Evolutionary conservation across 2,797 vertebrate species (phyloP).

Genomic region (Carapus acus): DNA sequence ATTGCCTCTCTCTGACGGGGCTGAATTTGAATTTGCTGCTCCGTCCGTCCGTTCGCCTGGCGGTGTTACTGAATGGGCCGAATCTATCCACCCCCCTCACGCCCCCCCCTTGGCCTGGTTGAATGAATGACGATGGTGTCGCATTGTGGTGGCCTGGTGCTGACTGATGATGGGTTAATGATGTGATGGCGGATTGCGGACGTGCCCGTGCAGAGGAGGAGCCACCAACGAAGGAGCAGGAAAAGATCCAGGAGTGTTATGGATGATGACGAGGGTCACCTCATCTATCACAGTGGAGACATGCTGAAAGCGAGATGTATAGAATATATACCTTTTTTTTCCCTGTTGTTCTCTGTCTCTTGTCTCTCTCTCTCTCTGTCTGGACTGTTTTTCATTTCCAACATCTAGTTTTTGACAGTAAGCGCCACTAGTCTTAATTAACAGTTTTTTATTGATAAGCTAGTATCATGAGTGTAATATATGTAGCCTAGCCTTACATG

Average conservation of each 20-base stretch:
- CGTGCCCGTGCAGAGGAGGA: constrained; percentile 87
- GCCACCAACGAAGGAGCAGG: constrained; percentile 78
- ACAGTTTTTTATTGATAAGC: constrained; percentile 39
- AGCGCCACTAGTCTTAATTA: constrained; percentile 46
- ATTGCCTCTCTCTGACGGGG: constrained; percentile 86
- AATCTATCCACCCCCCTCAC: constrained; percentile 85
- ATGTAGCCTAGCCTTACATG: constrained; percentile 43
- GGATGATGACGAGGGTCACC: constrained; percentile 99
- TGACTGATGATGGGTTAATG: constrained; percentile 85
- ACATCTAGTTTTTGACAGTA: constrained; percentile 50
- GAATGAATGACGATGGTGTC: constrained; percentile 81
- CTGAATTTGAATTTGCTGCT: constrained; percentile 97
- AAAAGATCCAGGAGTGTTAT: constrained; percentile 94
- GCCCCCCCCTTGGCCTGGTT: constrained; percentile 78
- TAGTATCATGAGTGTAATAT: constrained; percentile 53
- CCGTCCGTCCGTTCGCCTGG: constrained; percentile 86
- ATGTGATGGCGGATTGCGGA: constrained; percentile 81
- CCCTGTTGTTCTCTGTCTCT: constrained; percentile 78
- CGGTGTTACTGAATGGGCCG: constrained; percentile 87
- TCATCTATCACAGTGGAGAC: constrained; percentile 99
- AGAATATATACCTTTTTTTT: constrained; percentile 89
- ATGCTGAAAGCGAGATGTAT: constrained; percentile 96
- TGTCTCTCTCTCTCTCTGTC: constrained; percentile 63
- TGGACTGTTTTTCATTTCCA: constrained; percentile 65
- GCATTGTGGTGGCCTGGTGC: constrained; percentile 83